phyloP scores from a whole-genome alignment of 2,888 invertebrate genomes.

The Odontomyia ornata region DNA sequence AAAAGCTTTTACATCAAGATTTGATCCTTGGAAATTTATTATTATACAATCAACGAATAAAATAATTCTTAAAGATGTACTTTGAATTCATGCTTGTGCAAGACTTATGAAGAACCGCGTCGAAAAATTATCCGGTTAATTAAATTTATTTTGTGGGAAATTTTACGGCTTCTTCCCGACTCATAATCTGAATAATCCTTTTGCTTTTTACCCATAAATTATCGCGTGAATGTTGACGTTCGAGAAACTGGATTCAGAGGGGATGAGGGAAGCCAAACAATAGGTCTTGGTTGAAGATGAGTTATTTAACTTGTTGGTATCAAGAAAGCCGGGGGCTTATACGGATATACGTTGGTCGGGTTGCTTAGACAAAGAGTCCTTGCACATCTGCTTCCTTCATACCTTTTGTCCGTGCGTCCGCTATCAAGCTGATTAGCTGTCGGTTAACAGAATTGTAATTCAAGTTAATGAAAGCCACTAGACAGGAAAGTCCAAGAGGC shows the following conservation, averaged over 20 bases:
- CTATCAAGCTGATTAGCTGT: slow-evolving; percentile 22
- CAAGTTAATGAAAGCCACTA: background rate
- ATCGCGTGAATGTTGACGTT: background rate
- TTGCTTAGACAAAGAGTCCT: too few relatives aligned
- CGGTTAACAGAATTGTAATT: slow-evolving; percentile 31
- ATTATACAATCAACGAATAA: too few relatives aligned
- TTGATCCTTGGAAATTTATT: too few relatives aligned
- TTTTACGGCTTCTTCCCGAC: background rate
- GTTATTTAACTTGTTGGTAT: too few relatives aligned
- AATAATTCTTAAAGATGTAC: too few relatives aligned
- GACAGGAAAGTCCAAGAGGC: background rate
- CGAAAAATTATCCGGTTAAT: slow-evolving; percentile 20
- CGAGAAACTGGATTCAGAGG: background rate
- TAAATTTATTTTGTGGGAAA: slow-evolving; percentile 13
- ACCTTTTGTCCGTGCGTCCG: background rate
- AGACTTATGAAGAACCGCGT: background rate
- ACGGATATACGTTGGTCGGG: too few relatives aligned
- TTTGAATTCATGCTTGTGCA: background rate
- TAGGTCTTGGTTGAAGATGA: background rate
- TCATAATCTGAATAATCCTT: background rate
- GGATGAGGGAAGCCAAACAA: background rate
- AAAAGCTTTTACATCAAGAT: background rate
- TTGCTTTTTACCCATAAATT: too few relatives aligned
- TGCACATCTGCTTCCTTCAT: too few relatives aligned
- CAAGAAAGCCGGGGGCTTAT: too few relatives aligned